Percentiles rank a stretch among this genome's conserved stretches.
Conservation (phyloP, 2,888 invertebrate genomes). For the Sphinx pinastri region DNA sequence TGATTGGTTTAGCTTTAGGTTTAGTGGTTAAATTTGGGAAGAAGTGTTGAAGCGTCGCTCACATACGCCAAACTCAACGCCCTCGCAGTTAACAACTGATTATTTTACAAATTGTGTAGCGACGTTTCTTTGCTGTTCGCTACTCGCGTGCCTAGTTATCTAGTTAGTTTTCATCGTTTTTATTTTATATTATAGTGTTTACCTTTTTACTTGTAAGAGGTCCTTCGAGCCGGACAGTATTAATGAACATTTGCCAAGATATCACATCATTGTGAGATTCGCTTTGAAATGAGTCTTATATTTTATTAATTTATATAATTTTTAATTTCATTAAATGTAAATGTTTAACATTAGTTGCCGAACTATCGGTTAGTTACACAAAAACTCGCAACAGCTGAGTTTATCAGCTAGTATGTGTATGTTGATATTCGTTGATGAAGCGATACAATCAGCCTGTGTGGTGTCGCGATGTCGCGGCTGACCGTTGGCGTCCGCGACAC, state of each 20-base stretch:
- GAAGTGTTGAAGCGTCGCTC: background rate
- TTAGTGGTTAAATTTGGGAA: background rate
- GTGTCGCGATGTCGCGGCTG: background rate
- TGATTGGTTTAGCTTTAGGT: background rate
- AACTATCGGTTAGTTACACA: background rate
- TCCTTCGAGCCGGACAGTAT: constrained; percentile 13
- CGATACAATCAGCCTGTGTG: background rate
- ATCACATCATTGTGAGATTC: background rate
- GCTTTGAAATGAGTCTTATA: background rate
- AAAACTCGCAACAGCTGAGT: background rate
- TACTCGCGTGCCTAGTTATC: too few relatives aligned
- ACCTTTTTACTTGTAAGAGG: background rate
- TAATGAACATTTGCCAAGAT: constrained; percentile 1
- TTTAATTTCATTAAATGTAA: background rate
- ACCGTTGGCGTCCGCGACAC: background rate
- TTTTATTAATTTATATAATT: constrained; percentile 22
- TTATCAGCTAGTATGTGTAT: background rate
- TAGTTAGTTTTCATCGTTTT: background rate
- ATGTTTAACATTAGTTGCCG: background rate
- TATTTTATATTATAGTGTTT: constrained; percentile 14
- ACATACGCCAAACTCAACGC: background rate
- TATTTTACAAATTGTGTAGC: too few relatives aligned
- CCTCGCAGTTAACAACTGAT: too few relatives aligned
- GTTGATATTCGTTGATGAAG: constrained; percentile 11
- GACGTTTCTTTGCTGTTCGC: too few relatives aligned